Evolutionary conservation across 2,888 invertebrate species (phyloP).

Genomic region (Geotrupes spiniger): DNA sequence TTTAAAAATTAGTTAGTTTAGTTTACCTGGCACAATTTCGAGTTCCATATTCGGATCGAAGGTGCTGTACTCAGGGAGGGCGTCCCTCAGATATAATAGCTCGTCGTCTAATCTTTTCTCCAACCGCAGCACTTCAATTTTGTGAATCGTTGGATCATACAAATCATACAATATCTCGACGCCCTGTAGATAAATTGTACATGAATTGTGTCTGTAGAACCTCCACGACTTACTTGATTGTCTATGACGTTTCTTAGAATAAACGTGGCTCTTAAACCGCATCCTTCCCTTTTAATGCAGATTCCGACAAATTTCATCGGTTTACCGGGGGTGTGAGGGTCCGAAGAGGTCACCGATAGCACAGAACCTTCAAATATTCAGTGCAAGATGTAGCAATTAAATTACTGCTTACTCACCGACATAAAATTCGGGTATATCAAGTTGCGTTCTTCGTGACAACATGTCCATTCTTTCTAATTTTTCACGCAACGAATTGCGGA

Average conservation of each 20-base stretch:
- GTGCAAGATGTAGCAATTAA: background rate
- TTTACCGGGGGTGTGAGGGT: slow-evolving; percentile 82
- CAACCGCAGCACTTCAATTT: slow-evolving; percentile 84
- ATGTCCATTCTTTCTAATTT: slow-evolving; percentile 90
- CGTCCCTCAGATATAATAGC: slow-evolving; percentile 85
- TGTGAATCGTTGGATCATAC: slow-evolving; percentile 90
- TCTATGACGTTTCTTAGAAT: slow-evolving; percentile 91
- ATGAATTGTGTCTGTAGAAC: slow-evolving; percentile 1
- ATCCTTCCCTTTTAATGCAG: slow-evolving; percentile 81
- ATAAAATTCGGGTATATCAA: slow-evolving; percentile 97
- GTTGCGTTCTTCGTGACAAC: slow-evolving; percentile 74
- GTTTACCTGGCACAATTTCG: slow-evolving; percentile 71
- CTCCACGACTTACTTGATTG: slow-evolving; percentile 57
- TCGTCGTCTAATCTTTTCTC: slow-evolving; percentile 92
- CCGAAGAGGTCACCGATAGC: slow-evolving; percentile 82
- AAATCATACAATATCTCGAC: slow-evolving; percentile 76
- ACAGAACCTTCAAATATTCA: slow-evolving; percentile 66
- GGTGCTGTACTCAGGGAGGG: slow-evolving; percentile 86
- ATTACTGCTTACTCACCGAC: slow-evolving; percentile 65
- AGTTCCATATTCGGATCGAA: slow-evolving; percentile 90
- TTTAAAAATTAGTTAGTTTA: no score
- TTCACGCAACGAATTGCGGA: slow-evolving; percentile 79
- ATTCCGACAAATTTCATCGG: slow-evolving; percentile 88
- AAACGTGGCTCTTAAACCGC: slow-evolving; percentile 82
- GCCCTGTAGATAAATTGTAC: slow-evolving; percentile 38